Evolutionary conservation across 2,797 vertebrate genomes (phyloP).

Genomic region (Basileuterus tristriatus): DNA sequence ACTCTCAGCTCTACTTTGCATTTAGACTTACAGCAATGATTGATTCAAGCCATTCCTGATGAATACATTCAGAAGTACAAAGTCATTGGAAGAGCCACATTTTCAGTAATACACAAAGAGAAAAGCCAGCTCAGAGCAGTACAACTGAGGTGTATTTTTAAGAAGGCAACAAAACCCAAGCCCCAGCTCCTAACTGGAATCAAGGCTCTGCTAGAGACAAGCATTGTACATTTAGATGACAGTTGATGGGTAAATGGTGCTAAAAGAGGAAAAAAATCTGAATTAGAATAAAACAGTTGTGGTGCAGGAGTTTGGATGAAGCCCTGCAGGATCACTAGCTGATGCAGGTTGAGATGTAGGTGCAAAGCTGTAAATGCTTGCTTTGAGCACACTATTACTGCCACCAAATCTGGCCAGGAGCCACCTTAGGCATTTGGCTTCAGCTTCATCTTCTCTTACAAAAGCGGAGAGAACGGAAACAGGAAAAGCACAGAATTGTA

Average conservation of each 20-base stretch:
- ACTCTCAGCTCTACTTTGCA: slow-evolving; percentile 6
- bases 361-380: background rate
- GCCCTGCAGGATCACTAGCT: background rate
- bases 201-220: background rate
- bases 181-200: background rate
- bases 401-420: background rate
- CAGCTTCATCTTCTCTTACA: background rate
- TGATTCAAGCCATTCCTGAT: slow-evolving; percentile 16
- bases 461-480: background rate
- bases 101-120: background rate
- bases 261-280: background rate
- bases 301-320: background rate
- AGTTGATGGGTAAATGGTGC: background rate
- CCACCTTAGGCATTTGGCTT: background rate
- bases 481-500: background rate
- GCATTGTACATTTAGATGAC: background rate
- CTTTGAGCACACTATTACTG: background rate
- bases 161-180: background rate
- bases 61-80: background rate
- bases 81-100: background rate
- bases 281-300: background rate
- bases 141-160: background rate
- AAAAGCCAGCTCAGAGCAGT: background rate
- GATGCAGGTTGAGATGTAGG: background rate
- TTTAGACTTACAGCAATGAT: background rate